Conservation (phyloP, 2,888 invertebrate species). For the Drepanosiphum platanoidis region DNA sequence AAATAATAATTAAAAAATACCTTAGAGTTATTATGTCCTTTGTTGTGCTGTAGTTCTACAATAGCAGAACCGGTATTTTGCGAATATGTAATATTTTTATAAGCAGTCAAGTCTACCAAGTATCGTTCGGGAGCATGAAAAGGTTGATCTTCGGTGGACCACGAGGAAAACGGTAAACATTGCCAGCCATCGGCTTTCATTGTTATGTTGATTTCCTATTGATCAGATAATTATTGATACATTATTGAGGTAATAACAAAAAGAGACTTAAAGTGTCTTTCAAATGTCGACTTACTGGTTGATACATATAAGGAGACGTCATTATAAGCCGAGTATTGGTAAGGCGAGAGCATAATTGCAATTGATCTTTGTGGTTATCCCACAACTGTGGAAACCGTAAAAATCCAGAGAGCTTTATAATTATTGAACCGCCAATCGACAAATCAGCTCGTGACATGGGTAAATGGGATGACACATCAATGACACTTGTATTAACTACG, state of each 20-base stretch:
- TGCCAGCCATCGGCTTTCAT: conserved; percentile 53
- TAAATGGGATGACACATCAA: conserved; percentile 65
- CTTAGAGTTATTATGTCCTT: conserved; percentile 79
- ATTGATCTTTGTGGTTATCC: conserved; percentile 75
- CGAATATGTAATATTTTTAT: conserved; percentile 68
- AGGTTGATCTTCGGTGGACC: conserved; percentile 59
- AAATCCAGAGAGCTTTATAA: conserved; percentile 82
- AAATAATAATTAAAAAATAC: no score
- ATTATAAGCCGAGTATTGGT: conserved; percentile 70
- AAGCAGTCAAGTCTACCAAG: conserved; percentile 70
- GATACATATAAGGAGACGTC: conserved; percentile 58
- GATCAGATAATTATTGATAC: conserved; percentile 10
- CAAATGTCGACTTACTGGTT: conserved; percentile 51
- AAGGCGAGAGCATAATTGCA: conserved; percentile 74
- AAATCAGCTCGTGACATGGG: conserved; percentile 76
- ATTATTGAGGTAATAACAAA: no score
- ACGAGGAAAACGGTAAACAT: conserved; percentile 43
- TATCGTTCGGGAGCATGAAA: conserved; percentile 74
- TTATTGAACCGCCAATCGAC: conserved; percentile 77
- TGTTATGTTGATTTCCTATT: conserved; percentile 57
- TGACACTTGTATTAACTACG: conserved; percentile 86
- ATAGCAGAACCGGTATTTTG: conserved; percentile 39
- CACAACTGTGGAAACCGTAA: conserved; percentile 80
- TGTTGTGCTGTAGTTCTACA: conserved; percentile 84
- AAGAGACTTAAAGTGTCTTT: no score